These are phyloP conservation scores for Malaclemys terrapin DNA, from an alignment of 2,113 vertebrate species.

Conservation along the genomic window DNA sequence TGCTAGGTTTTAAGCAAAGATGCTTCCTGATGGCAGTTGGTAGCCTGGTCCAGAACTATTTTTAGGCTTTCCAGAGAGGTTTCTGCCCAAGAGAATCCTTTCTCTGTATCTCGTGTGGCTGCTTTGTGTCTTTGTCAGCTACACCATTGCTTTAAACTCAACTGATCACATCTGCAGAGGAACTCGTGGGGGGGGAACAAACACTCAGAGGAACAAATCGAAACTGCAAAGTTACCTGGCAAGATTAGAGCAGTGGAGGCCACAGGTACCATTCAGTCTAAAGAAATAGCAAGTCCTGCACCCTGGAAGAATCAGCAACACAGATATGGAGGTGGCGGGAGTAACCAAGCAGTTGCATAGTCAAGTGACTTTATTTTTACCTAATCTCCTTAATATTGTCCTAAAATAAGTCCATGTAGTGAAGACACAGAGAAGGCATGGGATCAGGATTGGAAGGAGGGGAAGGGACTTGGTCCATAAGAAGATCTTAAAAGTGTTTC, in stretches of 20 bases:
- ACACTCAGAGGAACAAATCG: neutral
- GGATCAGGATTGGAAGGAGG: neutral
- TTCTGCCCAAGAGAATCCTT: conserved; percentile 32
- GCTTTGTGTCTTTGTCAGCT: neutral
- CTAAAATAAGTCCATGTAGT: neutral
- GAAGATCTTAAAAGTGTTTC: neutral
- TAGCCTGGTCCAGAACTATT: conserved; percentile 25
- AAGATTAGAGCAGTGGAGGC: rapidly evolving
- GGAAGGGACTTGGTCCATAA: neutral
- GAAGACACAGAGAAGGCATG: neutral
- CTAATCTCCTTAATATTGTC: neutral
- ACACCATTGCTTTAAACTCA: neutral
- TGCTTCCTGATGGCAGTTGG: neutral
- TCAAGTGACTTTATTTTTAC: neutral
- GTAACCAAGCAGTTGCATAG: neutral
- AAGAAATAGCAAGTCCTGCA: neutral
- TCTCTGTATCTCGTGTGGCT: neutral
- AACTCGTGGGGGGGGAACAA: rapidly evolving
- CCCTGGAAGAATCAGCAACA: neutral
- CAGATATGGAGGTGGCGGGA: neutral
- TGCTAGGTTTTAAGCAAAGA: neutral
- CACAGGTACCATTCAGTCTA: neutral
- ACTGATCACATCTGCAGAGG: neutral
- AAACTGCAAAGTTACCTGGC: rapidly evolving
- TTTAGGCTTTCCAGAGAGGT: conserved; percentile 16